Evolutionary conservation across 2,888 invertebrate genomes (phyloP), one percentile per base, ranked within the genome.

Genomic region (Pantelozetes paolii): DNA sequence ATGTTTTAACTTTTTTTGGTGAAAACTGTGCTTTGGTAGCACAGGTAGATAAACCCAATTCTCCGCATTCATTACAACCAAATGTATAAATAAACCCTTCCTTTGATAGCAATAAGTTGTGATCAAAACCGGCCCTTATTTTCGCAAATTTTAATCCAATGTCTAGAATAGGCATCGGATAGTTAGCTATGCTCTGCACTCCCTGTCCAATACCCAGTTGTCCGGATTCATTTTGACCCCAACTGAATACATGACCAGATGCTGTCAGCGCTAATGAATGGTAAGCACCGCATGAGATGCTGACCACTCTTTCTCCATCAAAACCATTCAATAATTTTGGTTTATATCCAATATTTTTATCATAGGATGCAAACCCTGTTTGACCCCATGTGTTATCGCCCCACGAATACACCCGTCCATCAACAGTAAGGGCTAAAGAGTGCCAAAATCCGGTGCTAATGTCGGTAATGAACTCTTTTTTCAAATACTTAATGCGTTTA

Each of bases 401-500:
- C 77, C 86, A 81, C 80, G 89, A 89, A 74, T 81, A 80, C 76
- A 78, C 80, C 45, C 79, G 81, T 9, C 80, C 77, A 57, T 87
- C 84, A 32, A 50, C 71, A 64, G 30, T 70, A 45, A 90, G 90
- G 6, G 96, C 97, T 72, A 98, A 85, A 82, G 98, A 97, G 0
- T 94, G 92, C 80, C 88, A 88, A 80, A 94, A 94, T 85, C 98
- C 98, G 81, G 86, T 90, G 1, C 97, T 97, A 85, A 95, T 96
- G 1, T 94, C 90, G 83, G 88, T 94, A 9, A 96, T 85, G 8
- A 70, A 11, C 15, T 48, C 48, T 5, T 48, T 5, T 48, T 48
- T 48, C 48, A 48, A 48, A 15, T 48, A 48, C 15, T 48, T 48
- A 48, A 11, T 48, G 48, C 6, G 48, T 15, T 48, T 48, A 5